These are phyloP conservation scores for Alligator sinensis DNA, from an alignment of 2,113 vertebrate species.

Conservation along the genomic window DNA sequence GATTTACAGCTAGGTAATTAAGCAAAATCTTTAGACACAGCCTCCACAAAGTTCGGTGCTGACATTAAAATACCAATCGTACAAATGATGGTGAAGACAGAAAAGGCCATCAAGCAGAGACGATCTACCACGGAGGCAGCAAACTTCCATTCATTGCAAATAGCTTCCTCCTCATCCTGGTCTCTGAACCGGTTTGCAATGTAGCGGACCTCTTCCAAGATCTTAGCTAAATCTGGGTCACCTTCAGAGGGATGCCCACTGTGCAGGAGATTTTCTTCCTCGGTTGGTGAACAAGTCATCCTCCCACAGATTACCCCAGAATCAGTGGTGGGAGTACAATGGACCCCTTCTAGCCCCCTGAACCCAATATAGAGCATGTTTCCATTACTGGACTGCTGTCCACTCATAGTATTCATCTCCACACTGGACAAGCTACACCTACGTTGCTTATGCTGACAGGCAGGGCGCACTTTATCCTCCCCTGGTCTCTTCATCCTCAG, in stretches of 20 bases:
- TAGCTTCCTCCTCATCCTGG: constrained; percentile 86
- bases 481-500: constrained; percentile 94
- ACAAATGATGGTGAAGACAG: constrained; percentile 92
- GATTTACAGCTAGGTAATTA: constrained; percentile 50
- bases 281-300: constrained; percentile 82
- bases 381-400: constrained; percentile 80
- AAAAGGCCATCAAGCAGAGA: constrained; percentile 95
- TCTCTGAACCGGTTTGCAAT: constrained; percentile 90
- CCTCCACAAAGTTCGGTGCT: constrained; percentile 93
- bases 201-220: constrained; percentile 93
- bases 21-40: constrained; percentile 93
- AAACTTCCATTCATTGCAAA: constrained; percentile 96
- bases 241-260: constrained; percentile 74
- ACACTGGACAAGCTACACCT: constrained; percentile 87
- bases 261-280: constrained; percentile 87
- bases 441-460: constrained; percentile 85
- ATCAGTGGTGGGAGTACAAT: constrained; percentile 86
- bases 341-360: constrained; percentile 85
- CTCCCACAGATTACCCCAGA: constrained; percentile 88
- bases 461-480: constrained; percentile 87
- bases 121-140: constrained; percentile 95
- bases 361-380: constrained; percentile 90
- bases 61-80: constrained; percentile 97
- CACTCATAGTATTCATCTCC: constrained; percentile 81
- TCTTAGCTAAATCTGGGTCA: constrained; percentile 88